A percentile compares a stretch with the other conserved stretches of the same genome.
These are phyloP conservation scores for Bolinopsis microptera DNA, from an alignment of 37 sponge, comb jelly and placozoan species.

Conservation along the genomic window DNA sequence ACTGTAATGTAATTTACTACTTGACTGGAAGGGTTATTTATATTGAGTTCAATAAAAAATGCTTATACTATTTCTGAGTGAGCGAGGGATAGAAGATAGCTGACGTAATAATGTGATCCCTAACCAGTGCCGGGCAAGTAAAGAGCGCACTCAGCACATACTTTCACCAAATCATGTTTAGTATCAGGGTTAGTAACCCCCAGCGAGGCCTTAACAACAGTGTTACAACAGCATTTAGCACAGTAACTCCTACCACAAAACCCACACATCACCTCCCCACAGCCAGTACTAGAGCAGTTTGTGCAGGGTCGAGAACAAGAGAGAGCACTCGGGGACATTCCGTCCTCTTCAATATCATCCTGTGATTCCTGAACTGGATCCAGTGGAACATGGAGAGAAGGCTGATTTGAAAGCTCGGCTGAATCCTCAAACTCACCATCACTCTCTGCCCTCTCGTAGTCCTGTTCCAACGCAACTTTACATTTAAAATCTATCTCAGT, in stretches of 20 bases:
- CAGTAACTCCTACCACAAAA: slow-evolving; percentile 38
- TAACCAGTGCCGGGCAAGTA: not conserved
- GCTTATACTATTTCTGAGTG: too few species aligned
- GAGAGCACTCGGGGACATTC: not conserved
- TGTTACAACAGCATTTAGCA: slow-evolving; percentile 7
- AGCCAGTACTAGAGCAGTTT: not conserved
- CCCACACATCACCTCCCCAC: slow-evolving; percentile 3
- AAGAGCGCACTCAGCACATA: slow-evolving; percentile 15
- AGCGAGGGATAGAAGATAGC: too few species aligned
- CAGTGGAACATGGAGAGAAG: too few species aligned
- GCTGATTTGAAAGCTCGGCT: too few species aligned
- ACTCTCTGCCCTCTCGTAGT: too few species aligned
- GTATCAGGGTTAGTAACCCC: slow-evolving; percentile 63
- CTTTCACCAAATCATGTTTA: not conserved
- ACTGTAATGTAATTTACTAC: too few species aligned
- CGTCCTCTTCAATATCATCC: not conserved
- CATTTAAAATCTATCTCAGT: not conserved
- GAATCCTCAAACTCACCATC: too few species aligned
- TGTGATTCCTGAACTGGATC: not conserved
- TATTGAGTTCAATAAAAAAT: too few species aligned
- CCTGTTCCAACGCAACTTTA: too few species aligned
- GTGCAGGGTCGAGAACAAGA: not conserved
- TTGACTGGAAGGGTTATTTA: too few species aligned
- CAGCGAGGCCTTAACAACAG: not conserved
- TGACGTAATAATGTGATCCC: too few species aligned